These are phyloP conservation scores for Neotoxoptera formosana DNA, from an alignment of 1,140 invertebrate species.

Conservation along the genomic window DNA sequence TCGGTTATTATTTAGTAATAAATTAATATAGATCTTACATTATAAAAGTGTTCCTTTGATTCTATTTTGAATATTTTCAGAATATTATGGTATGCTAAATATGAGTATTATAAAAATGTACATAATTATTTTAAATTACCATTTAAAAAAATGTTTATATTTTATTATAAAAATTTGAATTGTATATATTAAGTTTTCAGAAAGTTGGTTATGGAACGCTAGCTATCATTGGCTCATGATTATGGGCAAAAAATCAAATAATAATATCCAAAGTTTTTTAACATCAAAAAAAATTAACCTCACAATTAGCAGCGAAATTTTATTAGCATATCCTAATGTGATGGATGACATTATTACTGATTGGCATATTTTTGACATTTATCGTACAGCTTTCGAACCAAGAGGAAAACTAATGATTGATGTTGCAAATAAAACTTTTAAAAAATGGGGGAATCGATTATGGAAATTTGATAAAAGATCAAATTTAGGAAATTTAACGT, in stretches of 20 bases:
- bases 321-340: neutral
- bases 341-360: neutral
- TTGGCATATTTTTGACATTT: conserved; percentile 38
- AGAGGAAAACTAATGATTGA: conserved; percentile 42
- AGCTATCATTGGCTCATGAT: conserved; percentile 54
- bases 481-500: conserved; percentile 26
- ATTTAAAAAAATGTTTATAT: neutral
- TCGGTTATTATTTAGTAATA: no score
- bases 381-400: conserved; percentile 43
- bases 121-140: no score
- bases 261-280: conserved; percentile 12
- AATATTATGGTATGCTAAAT: no score
- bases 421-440: neutral
- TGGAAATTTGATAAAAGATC: conserved; percentile 46
- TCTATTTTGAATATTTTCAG: neutral
- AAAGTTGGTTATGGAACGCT: conserved; percentile 17
- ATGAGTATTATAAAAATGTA: no score
- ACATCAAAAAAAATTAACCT: conserved; percentile 16
- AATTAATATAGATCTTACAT: neutral
- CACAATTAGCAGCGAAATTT: neutral
- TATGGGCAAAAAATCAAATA: neutral
- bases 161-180: neutral
- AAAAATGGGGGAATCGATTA: conserved; percentile 41
- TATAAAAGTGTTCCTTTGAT: neutral
- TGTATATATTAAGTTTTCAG: neutral